Evolutionary conservation across 30 jellyfish, hydroid and myxozoan genomes (phyloP).

Genomic region (Turritopsis dohrnii): DNA sequence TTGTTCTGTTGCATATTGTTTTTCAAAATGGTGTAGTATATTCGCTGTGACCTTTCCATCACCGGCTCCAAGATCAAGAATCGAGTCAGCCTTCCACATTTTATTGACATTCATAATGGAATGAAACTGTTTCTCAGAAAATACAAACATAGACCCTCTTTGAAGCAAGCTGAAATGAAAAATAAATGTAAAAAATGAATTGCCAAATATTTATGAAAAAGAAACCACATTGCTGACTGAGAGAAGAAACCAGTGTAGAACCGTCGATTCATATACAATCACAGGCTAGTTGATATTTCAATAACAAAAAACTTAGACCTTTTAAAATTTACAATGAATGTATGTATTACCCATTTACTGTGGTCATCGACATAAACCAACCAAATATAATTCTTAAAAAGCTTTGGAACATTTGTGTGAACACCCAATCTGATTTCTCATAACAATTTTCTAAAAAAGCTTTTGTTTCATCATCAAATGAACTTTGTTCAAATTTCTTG

Average conservation of each 20-base stretch:
- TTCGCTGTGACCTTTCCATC: constrained; percentile 66
- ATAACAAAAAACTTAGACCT: no score
- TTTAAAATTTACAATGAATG: background rate
- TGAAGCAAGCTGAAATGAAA: constrained; percentile 64
- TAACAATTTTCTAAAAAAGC: constrained; percentile 40
- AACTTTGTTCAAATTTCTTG: constrained; percentile 32
- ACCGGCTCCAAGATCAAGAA: constrained; percentile 94
- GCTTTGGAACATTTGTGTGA: constrained; percentile 71
- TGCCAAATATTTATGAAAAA: no score
- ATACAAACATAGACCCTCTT: constrained; percentile 91
- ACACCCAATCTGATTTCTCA: constrained; percentile 60
- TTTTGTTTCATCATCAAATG: constrained; percentile 66
- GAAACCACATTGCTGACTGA: no score
- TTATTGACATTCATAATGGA: constrained; percentile 43
- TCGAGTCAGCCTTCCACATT: constrained; percentile 28
- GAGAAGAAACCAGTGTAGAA: no score
- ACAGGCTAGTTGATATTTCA: no score
- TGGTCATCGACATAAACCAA: constrained; percentile 57
- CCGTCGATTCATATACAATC: no score
- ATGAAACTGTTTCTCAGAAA: constrained; percentile 62
- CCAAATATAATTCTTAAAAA: constrained; percentile 44
- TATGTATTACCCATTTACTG: constrained; percentile 61
- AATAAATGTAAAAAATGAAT: no score
- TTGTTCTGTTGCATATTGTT: constrained; percentile 64
- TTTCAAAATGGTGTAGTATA: constrained; percentile 40